phyloP scores from a whole-genome alignment of 2,797 vertebrate species.

The Tadarida brasiliensis region DNA sequence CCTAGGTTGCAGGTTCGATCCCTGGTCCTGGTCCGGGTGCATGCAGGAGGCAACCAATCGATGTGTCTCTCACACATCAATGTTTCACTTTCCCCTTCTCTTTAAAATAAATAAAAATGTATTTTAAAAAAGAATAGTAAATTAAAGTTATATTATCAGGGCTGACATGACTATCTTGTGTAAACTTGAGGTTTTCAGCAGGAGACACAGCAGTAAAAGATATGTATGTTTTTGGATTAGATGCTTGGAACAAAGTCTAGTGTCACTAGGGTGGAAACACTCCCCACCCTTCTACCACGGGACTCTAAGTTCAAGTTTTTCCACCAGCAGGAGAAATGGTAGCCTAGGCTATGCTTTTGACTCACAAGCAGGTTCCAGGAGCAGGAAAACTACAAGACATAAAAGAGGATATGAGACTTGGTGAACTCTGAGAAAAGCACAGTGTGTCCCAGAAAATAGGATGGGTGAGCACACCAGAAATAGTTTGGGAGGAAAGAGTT shows the following conservation, averaged over 20 bases:
- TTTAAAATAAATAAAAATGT: too few species aligned
- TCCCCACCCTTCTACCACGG: neutral
- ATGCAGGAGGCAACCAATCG: too few species aligned
- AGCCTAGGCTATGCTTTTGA: neutral
- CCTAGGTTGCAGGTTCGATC: too few species aligned
- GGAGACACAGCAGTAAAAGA: neutral
- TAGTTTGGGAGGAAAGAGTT: neutral
- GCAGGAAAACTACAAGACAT: neutral
- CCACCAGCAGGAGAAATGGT: neutral
- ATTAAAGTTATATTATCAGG: neutral
- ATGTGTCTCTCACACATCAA: too few species aligned
- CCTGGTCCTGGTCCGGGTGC: too few species aligned
- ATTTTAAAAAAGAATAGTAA: neutral
- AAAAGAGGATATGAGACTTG: slow-evolving; percentile 49
- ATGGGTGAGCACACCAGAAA: neutral
- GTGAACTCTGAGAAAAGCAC: neutral
- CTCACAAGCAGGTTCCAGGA: neutral
- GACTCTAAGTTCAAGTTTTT: neutral
- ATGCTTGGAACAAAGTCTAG: neutral
- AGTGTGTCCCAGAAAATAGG: neutral
- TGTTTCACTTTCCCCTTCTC: too few species aligned
- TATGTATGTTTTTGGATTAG: neutral
- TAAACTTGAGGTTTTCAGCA: neutral
- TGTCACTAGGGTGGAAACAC: neutral
- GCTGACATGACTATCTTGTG: neutral